Percentiles rank a stretch among this genome's conserved stretches.
Conservation (phyloP, 2,113 vertebrate genomes). For the Sclerurus mexicanus region DNA sequence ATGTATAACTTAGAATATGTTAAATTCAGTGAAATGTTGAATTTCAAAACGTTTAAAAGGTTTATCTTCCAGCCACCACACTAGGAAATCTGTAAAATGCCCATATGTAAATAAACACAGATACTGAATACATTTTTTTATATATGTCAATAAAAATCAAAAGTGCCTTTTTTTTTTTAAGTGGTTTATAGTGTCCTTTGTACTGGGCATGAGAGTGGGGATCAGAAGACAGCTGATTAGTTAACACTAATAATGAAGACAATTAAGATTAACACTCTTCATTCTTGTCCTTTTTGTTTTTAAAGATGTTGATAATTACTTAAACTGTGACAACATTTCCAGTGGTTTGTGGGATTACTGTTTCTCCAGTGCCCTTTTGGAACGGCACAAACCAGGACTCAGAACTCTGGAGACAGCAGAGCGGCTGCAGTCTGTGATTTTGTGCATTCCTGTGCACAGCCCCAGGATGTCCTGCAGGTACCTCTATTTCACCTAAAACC, state of each 20-base stretch:
- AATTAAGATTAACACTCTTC: background rate
- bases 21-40: background rate
- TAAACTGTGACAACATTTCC: background rate
- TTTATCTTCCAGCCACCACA: background rate
- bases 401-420: background rate
- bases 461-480: background rate
- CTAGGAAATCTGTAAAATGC: background rate
- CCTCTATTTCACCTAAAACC: background rate
- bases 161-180: background rate
- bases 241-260: background rate
- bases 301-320: background rate
- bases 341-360: background rate
- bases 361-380: background rate
- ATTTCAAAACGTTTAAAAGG: background rate
- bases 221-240: background rate
- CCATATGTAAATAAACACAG: background rate
- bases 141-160: background rate
- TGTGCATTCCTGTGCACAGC: accelerated
- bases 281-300: background rate
- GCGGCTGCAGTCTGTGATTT: background rate
- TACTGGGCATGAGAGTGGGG: background rate
- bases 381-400: background rate
- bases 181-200: background rate
- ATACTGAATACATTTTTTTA: background rate
- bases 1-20: background rate